Conservation (phyloP, 1,140 invertebrate species). For the Leptopilina boulardi region DNA sequence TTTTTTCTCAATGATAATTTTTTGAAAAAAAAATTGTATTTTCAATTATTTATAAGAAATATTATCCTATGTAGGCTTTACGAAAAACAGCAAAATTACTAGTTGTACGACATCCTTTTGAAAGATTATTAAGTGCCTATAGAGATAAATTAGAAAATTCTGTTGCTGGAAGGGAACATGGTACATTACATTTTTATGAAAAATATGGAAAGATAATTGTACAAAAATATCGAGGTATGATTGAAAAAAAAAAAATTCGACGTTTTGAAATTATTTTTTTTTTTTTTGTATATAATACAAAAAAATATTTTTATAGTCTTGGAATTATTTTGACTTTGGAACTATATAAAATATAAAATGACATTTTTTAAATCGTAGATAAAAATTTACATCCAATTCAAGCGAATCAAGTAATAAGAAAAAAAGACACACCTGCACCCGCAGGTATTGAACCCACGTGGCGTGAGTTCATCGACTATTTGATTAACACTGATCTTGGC, state of each 20-base stretch:
- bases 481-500: conserved; percentile 66
- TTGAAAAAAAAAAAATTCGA: no score
- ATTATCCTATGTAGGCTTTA: conserved; percentile 71
- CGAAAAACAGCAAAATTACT: conserved; percentile 64
- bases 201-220: conserved; percentile 79
- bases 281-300: no score
- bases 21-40: no score
- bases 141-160: conserved; percentile 80
- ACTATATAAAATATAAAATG: no score
- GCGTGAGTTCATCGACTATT: conserved; percentile 77
- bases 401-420: conserved; percentile 53
- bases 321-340: no score
- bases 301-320: no score
- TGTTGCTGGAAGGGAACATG: conserved; percentile 73
- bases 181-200: conserved; percentile 78
- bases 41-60: no score
- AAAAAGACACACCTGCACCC: conserved; percentile 48
- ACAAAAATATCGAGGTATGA: conserved; percentile 73
- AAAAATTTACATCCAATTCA: not conserved
- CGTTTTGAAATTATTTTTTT: no score
- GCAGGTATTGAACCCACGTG: conserved; percentile 78
- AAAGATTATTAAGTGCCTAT: conserved; percentile 81
- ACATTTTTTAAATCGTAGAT: not conserved
- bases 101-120: conserved; percentile 81
- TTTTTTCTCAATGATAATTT: no score